A percentile compares a stretch with the other conserved stretches of the same genome.
Conservation (phyloP, 2,888 invertebrate genomes). For the Cephus sareptanus region DNA sequence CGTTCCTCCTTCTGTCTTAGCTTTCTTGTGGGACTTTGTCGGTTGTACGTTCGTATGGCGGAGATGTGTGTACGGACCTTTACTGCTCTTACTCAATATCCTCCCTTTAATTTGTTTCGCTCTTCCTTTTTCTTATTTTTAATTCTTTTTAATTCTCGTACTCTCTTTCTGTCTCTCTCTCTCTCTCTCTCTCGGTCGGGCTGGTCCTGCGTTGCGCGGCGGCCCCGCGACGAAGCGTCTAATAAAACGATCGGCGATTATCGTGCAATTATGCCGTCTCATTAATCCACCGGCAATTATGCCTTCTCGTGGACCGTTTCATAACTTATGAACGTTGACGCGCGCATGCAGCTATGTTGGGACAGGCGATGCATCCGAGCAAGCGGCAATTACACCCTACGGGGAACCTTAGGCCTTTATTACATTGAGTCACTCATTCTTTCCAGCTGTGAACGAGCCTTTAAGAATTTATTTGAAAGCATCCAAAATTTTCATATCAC, state of each 20-base stretch:
- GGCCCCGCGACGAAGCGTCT: conserved; percentile 25
- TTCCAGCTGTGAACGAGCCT: neutral
- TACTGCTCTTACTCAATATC: neutral
- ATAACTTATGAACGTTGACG: conserved; percentile 55
- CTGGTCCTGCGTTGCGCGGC: neutral
- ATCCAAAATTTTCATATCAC: neutral
- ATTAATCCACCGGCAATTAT: conserved; percentile 64
- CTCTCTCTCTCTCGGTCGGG: neutral
- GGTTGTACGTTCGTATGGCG: neutral
- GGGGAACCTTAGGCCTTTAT: conserved; percentile 36
- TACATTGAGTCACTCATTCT: conserved; percentile 3
- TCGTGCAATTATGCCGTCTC: conserved; percentile 65
- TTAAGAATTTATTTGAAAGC: neutral
- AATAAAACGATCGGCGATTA: conserved; percentile 64
- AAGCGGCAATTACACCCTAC: conserved; percentile 48
- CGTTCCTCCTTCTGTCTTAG: neutral
- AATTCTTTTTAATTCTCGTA: neutral
- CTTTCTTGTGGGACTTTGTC: neutral
- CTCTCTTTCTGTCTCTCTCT: neutral
- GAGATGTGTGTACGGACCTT: neutral
- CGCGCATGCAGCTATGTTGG: conserved; percentile 48
- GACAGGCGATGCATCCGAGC: conserved; percentile 34
- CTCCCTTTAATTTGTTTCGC: neutral
- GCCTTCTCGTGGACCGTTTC: conserved; percentile 43
- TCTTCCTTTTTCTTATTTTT: neutral